Evolutionary conservation across 2,113 vertebrate genomes (phyloP).

Genomic region (Petaurus breviceps): DNA sequence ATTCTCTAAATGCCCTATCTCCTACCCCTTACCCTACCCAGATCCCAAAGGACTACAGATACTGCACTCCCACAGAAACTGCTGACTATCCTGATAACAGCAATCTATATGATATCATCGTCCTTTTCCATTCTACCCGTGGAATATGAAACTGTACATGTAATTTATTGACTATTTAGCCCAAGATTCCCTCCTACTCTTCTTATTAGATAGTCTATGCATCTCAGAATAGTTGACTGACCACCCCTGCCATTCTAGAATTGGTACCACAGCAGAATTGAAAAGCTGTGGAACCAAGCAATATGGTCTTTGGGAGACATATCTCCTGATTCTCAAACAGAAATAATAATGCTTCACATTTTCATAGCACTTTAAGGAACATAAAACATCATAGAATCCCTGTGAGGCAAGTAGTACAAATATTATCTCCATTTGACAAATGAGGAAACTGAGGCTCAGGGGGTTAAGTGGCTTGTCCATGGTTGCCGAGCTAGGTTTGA

Average conservation of each 20-base stretch:
- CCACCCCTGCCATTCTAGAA: not conserved
- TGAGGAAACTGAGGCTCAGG: too few relatives aligned
- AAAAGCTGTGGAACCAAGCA: not conserved
- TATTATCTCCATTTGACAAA: not conserved
- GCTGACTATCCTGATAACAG: not conserved
- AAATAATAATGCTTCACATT: not conserved
- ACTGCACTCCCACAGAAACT: not conserved
- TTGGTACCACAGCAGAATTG: not conserved
- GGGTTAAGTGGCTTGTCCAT: too few relatives aligned
- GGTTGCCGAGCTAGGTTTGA: too few relatives aligned
- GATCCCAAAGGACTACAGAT: not conserved
- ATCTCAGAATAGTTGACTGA: not conserved
- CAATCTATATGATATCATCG: not conserved
- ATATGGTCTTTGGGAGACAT: not conserved
- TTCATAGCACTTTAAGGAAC: not conserved
- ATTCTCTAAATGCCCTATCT: not conserved
- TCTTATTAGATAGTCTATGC: not conserved
- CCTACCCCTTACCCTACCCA: not conserved
- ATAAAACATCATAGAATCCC: not conserved
- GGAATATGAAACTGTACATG: not conserved
- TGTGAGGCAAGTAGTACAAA: not conserved
- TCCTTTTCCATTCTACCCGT: not conserved
- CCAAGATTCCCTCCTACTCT: not conserved
- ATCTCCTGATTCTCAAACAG: not conserved
- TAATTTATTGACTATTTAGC: not conserved